Evolutionary conservation across 23 tunicate species (phyloP), one percentile per base, ranked within the genome.

Genomic region (Halocynthia aurantium): DNA sequence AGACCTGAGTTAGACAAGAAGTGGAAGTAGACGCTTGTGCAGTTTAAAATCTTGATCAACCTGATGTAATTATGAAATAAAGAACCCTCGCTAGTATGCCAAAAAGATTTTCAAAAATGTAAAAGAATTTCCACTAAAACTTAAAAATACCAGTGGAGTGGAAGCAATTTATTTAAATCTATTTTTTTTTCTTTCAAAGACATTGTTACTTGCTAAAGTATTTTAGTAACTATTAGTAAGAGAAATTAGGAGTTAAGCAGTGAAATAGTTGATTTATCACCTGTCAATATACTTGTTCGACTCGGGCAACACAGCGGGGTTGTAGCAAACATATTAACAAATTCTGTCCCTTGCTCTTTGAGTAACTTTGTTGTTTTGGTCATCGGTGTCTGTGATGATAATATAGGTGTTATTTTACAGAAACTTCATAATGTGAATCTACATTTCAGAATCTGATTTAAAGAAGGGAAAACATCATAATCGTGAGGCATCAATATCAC

Each of bases 251-350:
- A 31, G 44, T 31, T 0, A 31, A 4, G 44, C 44, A 31, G 44
- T 31, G 44, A 31, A 31, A 31, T 31, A 31, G 44, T 31, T 31
- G 44, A 31, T 10, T 12, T 9, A 15, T 75, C 13, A 83, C 98
- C 98, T 68, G 98, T 92, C 67, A 92, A 77, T 15, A 92, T 92
- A 55, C 95, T 94, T 10, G 95, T 70, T 50, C 99, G 62, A 52
- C 99, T 94, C 7, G 99, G 99, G 80, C 99, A 94, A 69, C 99
- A 94, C 7, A 94, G 65, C 22, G 99, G 99, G 20, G 95, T 94
- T 40, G 95, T 61, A 18, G 91, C 81, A 71, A 94, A 94, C 85
- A 81, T 83, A 73, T 94, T 94, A 10, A 82, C 22, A 80, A 94
- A 94, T 8, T 88, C 85, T 10, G 82, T 88, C 58, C 99, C 99